Evolutionary conservation across 2,888 invertebrate genomes (phyloP).

Genomic region (Lithodes maja): DNA sequence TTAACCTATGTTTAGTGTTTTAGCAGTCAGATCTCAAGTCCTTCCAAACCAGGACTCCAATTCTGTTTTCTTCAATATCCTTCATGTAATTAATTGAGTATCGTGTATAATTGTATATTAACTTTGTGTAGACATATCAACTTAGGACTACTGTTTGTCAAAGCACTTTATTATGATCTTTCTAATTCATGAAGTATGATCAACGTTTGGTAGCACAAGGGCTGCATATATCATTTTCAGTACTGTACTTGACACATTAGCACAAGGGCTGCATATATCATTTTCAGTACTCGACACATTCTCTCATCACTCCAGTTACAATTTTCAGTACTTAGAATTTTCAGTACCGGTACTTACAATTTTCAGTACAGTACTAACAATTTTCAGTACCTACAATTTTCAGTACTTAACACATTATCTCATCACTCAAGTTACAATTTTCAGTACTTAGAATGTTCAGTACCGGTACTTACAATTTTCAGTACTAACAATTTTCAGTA

Average conservation of each 20-base stretch:
- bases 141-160: constrained; percentile 45
- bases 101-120: constrained; percentile 48
- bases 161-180: constrained; percentile 63
- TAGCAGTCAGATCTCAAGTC: constrained; percentile 43
- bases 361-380: too few relatives aligned
- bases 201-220: constrained; percentile 50
- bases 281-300: too few relatives aligned
- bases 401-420: not conserved
- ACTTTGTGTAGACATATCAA: constrained; percentile 59
- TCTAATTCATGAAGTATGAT: constrained; percentile 50
- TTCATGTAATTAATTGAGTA: constrained; percentile 33
- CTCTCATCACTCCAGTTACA: too few relatives aligned
- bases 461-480: too few relatives aligned
- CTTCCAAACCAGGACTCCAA: constrained; percentile 18
- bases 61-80: not conserved
- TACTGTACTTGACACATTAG: too few relatives aligned
- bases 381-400: too few relatives aligned
- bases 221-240: constrained; percentile 2
- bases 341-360: too few relatives aligned
- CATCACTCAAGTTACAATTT: not conserved
- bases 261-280: too few relatives aligned
- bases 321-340: too few relatives aligned
- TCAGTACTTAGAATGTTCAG: too few relatives aligned
- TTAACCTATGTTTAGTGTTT: constrained; percentile 31
- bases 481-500: too few relatives aligned